Conservation (phyloP, 2,113 vertebrate species). For the Prolemur simus region DNA sequence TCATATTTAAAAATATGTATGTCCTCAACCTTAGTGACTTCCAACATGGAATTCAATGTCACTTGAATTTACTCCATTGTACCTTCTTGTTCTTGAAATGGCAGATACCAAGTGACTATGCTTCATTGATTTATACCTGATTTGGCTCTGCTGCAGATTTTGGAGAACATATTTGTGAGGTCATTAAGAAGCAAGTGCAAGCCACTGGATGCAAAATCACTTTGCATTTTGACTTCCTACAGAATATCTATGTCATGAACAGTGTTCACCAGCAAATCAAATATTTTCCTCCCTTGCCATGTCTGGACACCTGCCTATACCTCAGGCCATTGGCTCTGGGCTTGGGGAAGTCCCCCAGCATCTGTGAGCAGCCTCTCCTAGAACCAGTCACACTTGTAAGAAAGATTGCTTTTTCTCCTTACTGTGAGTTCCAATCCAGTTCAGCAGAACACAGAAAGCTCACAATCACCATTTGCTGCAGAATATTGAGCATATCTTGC, state of each 20-base stretch:
- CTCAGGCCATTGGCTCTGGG: too few relatives aligned
- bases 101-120: background rate
- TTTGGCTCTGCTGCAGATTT: background rate
- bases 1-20: background rate
- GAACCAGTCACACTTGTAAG: background rate
- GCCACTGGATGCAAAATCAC: background rate
- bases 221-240: conserved; percentile 5
- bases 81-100: background rate
- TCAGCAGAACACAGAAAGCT: background rate
- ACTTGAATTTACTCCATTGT: background rate
- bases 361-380: background rate
- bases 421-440: background rate
- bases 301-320: background rate
- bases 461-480: background rate
- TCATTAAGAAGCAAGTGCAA: background rate
- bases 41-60: background rate
- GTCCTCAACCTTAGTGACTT: too few relatives aligned
- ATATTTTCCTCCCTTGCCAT: background rate
- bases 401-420: background rate
- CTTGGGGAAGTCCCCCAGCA: background rate
- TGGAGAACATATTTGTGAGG: background rate
- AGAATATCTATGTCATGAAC: background rate
- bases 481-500: background rate
- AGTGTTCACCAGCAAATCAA: background rate
- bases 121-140: background rate